Evolutionary conservation across 2,113 vertebrate genomes (phyloP), one percentile per base, ranked within the genome.

Genomic region (Sinocyclocheilus rhinocerous): DNA sequence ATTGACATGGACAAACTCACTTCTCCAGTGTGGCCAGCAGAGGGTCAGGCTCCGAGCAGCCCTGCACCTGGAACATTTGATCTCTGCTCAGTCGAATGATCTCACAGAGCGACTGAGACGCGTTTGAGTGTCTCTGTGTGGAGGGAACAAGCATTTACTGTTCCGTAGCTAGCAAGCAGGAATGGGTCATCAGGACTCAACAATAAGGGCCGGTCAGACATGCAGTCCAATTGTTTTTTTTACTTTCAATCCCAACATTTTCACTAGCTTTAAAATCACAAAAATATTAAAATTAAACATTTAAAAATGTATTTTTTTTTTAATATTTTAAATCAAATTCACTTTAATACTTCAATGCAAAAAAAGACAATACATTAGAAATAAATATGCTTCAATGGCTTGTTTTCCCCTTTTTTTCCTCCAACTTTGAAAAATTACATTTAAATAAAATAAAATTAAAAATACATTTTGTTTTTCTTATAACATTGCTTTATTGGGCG

Each of bases 11-110:
- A 59, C 22, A 50, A 70, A 67, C 90, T 86, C 97, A 99, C 98
- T 98, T 99, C 91, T 99, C 98, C 93, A 99, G 95, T 86, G 98
- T 98, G 91, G 97, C 96, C 85, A 99, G 96, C 88, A 99, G 95
- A 20, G 98, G 98, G 81, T 99, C 98, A 15, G 98, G 97, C 76
- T 99, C 98, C 29, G 97, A 94, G 90, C 96, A 97, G 89, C 96
- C 98, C 92, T 99, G 98, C 83, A 99, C 95, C 93, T 99, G 98
- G 84, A 99, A 94, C 97, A 99, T 99, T 95, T 99, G 98, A 93
- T 99, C 98, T 96, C 98, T 96, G 94, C 98, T 99, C 87, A 99
- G 95, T 83, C 98, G 96, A 91, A 99, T 98, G 89, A 99, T 99
- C 93, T 99, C 98, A 95, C 98, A 99, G 88, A 99, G 96, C 1